These are phyloP conservation scores for Drosophila demipolita DNA, from an alignment of 2,888 invertebrate species.

Conservation along the genomic window DNA sequence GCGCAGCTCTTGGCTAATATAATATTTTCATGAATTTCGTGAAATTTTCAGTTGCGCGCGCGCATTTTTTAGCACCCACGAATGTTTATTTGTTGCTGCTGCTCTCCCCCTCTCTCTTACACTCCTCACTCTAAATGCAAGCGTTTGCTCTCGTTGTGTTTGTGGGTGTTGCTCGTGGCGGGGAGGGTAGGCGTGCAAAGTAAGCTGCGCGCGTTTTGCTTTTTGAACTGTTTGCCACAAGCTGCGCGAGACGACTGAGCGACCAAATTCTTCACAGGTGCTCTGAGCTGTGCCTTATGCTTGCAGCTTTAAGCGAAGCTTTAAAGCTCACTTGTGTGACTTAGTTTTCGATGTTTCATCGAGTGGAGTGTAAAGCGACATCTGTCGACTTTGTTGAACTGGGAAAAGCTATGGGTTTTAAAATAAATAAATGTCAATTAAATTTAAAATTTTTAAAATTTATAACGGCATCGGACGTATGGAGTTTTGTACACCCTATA, in stretches of 20 bases:
- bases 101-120: conserved; percentile 28
- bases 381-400: conserved; percentile 3
- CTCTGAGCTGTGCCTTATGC: conserved; percentile 12
- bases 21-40: conserved; percentile 58
- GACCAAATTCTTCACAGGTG: conserved; percentile 9
- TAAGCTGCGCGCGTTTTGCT: conserved; percentile 61
- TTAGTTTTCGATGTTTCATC: conserved; percentile 5
- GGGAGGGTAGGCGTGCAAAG: conserved; percentile 32
- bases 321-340: background rate
- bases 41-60: conserved; percentile 64
- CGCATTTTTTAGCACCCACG: conserved; percentile 63
- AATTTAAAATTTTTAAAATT: background rate
- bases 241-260: conserved; percentile 72
- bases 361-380: conserved; percentile 20
- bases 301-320: conserved; percentile 29
- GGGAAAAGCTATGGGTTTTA: conserved; percentile 11
- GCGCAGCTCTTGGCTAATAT: conserved; percentile 45
- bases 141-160: conserved; percentile 25
- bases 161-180: conserved; percentile 30
- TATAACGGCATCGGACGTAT: background rate
- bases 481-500: background rate
- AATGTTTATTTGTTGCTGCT: conserved; percentile 49
- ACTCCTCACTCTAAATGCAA: conserved; percentile 27
- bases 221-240: conserved; percentile 63
- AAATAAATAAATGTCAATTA: conserved; percentile 20